Conservation (phyloP, 1,140 invertebrate species). For the Scaptomyza graminum region DNA sequence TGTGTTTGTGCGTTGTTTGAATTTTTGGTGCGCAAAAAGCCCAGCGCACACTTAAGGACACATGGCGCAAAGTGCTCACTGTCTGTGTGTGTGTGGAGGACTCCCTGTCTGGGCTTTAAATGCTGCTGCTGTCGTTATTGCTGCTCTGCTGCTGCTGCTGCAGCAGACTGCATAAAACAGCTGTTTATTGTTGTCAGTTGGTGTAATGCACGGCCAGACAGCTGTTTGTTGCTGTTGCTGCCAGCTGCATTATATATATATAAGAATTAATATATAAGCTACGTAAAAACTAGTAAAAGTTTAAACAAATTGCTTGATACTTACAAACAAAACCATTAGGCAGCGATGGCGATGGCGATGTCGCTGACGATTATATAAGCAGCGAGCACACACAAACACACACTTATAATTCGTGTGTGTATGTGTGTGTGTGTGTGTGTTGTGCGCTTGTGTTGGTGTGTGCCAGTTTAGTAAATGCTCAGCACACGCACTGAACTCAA, state of each 20-base stretch:
- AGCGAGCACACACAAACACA: conserved; percentile 21
- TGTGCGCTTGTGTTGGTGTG: conserved; percentile 54
- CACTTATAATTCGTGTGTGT: conserved; percentile 19
- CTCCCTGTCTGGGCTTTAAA: conserved; percentile 32
- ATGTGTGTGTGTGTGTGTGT: conserved; percentile 25
- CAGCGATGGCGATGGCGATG: conserved; percentile 31
- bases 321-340: conserved; percentile 77
- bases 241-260: conserved; percentile 5
- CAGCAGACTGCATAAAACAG: conserved; percentile 38
- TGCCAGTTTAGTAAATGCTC: conserved; percentile 77
- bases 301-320: conserved; percentile 74
- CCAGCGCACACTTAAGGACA: conserved; percentile 62
- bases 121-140: conserved; percentile 13
- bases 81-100: conserved; percentile 33
- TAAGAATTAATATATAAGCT: neutral
- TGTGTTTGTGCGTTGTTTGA: conserved; percentile 49
- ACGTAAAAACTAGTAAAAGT: conserved; percentile 45
- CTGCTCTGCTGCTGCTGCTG: conserved; percentile 24
- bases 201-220: conserved; percentile 50
- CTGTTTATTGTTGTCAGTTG: conserved; percentile 50
- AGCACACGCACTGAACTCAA: conserved; percentile 67
- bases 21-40: conserved; percentile 73
- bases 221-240: conserved; percentile 52
- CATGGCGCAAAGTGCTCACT: conserved; percentile 36
- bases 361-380: conserved; percentile 72